phyloP scores from a whole-genome alignment of 1,140 invertebrate species.

The Anthonomus grandis region DNA sequence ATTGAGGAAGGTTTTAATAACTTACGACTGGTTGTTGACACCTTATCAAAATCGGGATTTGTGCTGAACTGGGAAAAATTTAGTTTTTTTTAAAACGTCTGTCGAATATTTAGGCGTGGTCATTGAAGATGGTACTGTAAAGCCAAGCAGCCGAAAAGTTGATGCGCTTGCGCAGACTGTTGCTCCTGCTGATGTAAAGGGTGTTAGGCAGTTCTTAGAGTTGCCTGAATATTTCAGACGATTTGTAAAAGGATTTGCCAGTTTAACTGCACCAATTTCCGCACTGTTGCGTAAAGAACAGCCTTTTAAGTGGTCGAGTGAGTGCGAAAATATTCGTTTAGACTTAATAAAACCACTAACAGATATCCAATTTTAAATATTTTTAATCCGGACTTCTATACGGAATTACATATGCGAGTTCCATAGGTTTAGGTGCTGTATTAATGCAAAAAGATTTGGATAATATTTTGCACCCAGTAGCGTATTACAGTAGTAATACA shows the following conservation, averaged over 20 bases:
- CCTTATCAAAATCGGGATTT: constrained; percentile 6
- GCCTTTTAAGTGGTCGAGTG: too few species aligned
- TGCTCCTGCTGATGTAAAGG: constrained; percentile 28
- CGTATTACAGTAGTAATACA: too few species aligned
- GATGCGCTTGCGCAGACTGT: not conserved
- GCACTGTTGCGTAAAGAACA: constrained; percentile 5
- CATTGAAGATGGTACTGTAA: constrained; percentile 15
- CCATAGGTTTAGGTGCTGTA: too few species aligned
- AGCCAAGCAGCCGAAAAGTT: constrained; percentile 4
- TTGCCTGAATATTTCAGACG: constrained; percentile 38
- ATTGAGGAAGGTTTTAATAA: constrained; percentile 6
- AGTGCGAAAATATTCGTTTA: too few species aligned
- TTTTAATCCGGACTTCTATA: too few species aligned
- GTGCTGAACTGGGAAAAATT: constrained; percentile 6
- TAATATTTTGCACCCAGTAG: too few species aligned
- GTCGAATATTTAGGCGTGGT: constrained; percentile 10
- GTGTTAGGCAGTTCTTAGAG: constrained; percentile 41
- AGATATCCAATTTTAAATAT: too few species aligned
- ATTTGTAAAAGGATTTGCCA: constrained; percentile 41
- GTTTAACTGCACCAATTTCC: constrained; percentile 29
- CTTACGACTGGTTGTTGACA: not conserved
- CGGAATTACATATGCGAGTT: too few species aligned
- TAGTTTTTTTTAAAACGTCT: constrained; percentile 7
- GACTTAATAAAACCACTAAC: too few species aligned
- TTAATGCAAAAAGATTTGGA: too few species aligned